phyloP scores from a whole-genome alignment of 2,888 invertebrate species.

The Sphinx pinastri region DNA sequence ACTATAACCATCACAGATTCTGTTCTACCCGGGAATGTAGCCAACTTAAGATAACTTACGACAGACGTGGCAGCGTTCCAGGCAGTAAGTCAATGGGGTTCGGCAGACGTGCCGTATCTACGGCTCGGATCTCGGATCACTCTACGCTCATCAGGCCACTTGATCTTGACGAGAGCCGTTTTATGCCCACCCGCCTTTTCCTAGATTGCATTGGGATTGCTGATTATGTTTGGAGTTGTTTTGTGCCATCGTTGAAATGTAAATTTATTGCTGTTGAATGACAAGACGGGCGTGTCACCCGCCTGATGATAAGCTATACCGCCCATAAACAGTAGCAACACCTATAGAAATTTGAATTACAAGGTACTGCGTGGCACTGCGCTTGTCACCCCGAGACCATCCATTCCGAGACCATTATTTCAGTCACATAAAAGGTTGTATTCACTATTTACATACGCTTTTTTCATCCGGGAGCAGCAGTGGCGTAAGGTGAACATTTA shows the following conservation, averaged over 20 bases:
- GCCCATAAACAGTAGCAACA: no score
- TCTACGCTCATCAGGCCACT: constrained; percentile 34
- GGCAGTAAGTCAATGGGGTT: constrained; percentile 26
- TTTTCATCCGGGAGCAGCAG: no score
- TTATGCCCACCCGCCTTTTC: constrained; percentile 32
- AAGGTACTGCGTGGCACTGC: no score
- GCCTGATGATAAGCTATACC: no score
- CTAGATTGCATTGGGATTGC: constrained; percentile 29
- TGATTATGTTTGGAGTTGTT: constrained; percentile 27
- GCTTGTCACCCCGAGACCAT: no score
- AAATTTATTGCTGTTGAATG: no score
- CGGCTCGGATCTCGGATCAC: constrained; percentile 35
- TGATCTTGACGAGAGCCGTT: constrained; percentile 34
- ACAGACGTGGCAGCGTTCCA: constrained; percentile 39
- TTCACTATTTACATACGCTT: no score
- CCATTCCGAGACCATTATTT: no score
- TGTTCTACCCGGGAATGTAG: constrained; percentile 4
- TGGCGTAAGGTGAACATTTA: no score
- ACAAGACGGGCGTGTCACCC: no score
- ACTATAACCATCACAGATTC: not conserved
- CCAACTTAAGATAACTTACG: constrained; percentile 26
- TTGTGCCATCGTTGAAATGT: not conserved
- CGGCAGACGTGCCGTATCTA: constrained; percentile 40
- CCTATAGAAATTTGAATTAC: no score
- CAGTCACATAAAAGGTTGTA: no score